Evolutionary conservation across 2,888 invertebrate genomes (phyloP).

Genomic region (Nomada goodeniana): DNA sequence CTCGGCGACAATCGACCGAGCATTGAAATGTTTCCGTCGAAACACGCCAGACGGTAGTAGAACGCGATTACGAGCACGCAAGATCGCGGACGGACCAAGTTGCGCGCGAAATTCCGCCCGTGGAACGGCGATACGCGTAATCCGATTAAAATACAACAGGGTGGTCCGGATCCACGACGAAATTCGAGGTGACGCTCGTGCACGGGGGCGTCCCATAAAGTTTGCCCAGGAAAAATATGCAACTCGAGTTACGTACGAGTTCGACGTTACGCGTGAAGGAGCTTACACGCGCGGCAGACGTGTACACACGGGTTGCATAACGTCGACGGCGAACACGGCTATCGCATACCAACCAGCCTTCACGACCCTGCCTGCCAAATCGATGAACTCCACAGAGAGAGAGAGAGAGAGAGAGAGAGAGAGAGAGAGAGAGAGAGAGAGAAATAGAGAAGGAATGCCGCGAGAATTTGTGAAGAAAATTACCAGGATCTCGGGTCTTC

Average conservation of each 20-base stretch:
- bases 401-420: too few species aligned
- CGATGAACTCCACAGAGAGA: slow-evolving; percentile 20
- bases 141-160: slow-evolving; percentile 24
- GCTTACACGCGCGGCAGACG: slow-evolving; percentile 23
- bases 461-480: slow-evolving; percentile 19
- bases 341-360: slow-evolving; percentile 31
- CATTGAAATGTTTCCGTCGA: background rate
- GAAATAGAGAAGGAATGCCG: background rate
- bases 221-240: slow-evolving; percentile 37
- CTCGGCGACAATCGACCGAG: too few species aligned
- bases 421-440: too few species aligned
- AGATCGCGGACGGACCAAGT: background rate
- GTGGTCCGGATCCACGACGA: background rate
- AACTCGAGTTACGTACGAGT: slow-evolving; percentile 31
- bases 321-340: slow-evolving; percentile 31
- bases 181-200: slow-evolving; percentile 8
- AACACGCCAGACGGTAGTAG: too few species aligned
- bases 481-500: background rate
- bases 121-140: slow-evolving; percentile 7
- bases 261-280: slow-evolving; percentile 42
- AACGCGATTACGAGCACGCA: background rate
- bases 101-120: background rate
- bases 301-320: slow-evolving; percentile 38
- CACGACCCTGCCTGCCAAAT: slow-evolving; percentile 16
- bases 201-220: background rate